A percentile compares a stretch with the other conserved stretches of the same genome.
phyloP scores from a whole-genome alignment of 2,113 vertebrate species.

The Atherinomorus stipes region DNA sequence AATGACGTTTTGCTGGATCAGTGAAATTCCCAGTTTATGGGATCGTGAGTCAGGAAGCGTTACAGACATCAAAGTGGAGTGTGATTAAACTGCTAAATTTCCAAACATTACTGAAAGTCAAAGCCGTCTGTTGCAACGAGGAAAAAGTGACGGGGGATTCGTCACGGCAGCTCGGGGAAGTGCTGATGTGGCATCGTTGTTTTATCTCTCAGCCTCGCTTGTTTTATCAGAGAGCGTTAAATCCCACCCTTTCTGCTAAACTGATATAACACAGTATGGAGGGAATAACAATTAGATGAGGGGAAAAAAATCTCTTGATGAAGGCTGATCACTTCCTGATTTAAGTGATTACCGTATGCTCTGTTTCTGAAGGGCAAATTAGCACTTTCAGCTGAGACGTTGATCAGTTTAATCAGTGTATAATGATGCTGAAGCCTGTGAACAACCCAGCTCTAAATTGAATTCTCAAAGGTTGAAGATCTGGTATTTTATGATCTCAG shows the following conservation, averaged over 20 bases:
- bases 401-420: constrained; percentile 62
- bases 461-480: constrained; percentile 5
- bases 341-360: constrained; percentile 48
- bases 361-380: constrained; percentile 53
- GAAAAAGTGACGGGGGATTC: background rate
- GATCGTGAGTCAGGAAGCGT: background rate
- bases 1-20: no score
- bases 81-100: background rate
- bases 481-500: constrained; percentile 10
- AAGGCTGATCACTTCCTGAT: constrained; percentile 41
- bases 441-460: constrained; percentile 4
- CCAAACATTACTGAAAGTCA: background rate
- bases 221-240: constrained; percentile 38
- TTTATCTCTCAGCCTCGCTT: no score
- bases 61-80: no score
- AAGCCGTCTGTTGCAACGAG: background rate
- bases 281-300: background rate
- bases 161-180: background rate
- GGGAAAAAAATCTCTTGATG: background rate
- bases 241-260: constrained; percentile 10
- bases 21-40: background rate
- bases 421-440: constrained; percentile 35
- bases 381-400: constrained; percentile 42
- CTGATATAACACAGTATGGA: background rate
- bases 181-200: no score